phyloP scores from a whole-genome alignment of 2,113 vertebrate genomes.

The Paracanthobrama guichenoti region DNA sequence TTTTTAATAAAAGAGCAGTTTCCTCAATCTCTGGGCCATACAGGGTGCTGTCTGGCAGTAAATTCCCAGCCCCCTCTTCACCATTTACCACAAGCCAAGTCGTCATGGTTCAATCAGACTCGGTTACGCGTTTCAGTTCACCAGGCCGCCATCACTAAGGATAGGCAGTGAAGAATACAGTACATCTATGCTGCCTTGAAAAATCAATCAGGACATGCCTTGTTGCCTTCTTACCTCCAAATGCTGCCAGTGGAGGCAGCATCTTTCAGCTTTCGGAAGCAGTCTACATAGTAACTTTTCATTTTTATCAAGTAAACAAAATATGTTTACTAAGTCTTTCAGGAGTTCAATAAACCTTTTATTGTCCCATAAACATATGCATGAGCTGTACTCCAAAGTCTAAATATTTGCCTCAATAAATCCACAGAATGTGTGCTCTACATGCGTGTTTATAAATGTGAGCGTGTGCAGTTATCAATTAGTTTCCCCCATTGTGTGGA shows the following conservation, averaged over 20 bases:
- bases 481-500: slow-evolving; percentile 26
- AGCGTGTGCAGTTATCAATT: slow-evolving; percentile 14
- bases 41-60: too few relatives aligned
- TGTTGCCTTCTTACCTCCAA: too few relatives aligned
- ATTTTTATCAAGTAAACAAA: neutral
- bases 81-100: too few relatives aligned
- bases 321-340: neutral
- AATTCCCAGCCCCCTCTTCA: too few relatives aligned
- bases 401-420: neutral
- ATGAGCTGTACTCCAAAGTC: neutral
- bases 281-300: neutral
- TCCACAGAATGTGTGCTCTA: neutral
- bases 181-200: too few relatives aligned
- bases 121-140: too few relatives aligned
- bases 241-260: neutral
- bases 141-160: too few relatives aligned
- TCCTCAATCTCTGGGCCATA: too few relatives aligned
- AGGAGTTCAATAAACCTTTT: neutral
- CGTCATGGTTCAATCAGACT: too few relatives aligned
- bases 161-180: too few relatives aligned
- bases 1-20: too few relatives aligned
- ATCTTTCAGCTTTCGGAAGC: neutral
- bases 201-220: too few relatives aligned
- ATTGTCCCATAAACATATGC: slow-evolving; percentile 17
- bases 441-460: neutral